Evolutionary conservation across 2,888 invertebrate genomes (phyloP).

Genomic region (Trachelus tabidus): DNA sequence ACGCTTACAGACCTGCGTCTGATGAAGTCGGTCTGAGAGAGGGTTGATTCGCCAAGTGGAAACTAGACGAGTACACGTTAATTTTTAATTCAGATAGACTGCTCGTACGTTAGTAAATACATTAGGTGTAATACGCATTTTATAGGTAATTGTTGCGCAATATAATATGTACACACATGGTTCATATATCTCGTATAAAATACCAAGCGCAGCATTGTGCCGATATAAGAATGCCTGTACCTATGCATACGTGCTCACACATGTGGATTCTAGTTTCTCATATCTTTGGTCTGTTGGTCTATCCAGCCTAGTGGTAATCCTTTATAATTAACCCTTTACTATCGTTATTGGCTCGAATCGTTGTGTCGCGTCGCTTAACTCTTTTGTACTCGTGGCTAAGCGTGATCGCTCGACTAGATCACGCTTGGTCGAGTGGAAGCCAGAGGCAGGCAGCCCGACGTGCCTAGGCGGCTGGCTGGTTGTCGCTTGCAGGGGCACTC

Average conservation of each 20-base stretch:
- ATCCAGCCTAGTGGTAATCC: constrained; percentile 23
- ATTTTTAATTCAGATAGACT: not conserved
- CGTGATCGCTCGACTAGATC: constrained; percentile 50
- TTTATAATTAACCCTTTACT: constrained; percentile 58
- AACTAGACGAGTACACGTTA: not conserved
- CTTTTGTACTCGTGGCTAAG: constrained; percentile 44
- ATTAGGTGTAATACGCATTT: not conserved
- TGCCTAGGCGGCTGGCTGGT: constrained; percentile 9
- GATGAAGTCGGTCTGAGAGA: not conserved
- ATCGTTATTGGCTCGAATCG: constrained; percentile 24
- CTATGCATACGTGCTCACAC: not conserved
- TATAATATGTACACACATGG: not conserved
- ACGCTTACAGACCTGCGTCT: not conserved
- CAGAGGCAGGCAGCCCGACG: constrained; percentile 10
- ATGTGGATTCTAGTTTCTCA: not conserved
- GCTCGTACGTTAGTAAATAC: not conserved
- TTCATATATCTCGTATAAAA: not conserved
- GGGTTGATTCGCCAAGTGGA: not conserved
- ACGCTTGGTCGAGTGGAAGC: constrained; percentile 57
- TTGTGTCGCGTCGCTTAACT: constrained; percentile 12
- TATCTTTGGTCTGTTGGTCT: not conserved
- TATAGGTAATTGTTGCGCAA: not conserved
- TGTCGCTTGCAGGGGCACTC: constrained; percentile 28
- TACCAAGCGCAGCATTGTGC: not conserved
- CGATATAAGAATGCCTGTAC: not conserved